Percentiles rank a stretch among this genome's conserved stretches.
Conservation (phyloP, 2,113 vertebrate species). For the Grammomys dolichurus region DNA sequence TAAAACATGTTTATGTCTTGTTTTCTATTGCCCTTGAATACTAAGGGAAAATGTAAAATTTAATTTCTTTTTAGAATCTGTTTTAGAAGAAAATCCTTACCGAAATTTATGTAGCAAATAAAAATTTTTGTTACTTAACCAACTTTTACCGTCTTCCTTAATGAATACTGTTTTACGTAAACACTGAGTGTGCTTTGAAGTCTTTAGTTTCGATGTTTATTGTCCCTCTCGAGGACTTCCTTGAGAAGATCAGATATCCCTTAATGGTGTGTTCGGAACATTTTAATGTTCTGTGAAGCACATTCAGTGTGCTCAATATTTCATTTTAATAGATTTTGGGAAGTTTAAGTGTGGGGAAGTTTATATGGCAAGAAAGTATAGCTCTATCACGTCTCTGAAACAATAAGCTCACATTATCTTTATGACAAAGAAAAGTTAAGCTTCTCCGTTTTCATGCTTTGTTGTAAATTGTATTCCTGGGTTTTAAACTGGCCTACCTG, state of each 20-base stretch:
- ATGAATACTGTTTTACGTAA: background rate
- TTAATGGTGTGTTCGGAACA: background rate
- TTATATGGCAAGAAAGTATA: background rate
- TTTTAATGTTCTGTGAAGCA: slow-evolving; percentile 15
- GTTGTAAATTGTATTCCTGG: background rate
- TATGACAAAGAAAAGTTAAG: background rate
- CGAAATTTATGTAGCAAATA: slow-evolving; percentile 15
- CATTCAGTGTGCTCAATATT: background rate
- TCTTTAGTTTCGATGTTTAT: background rate
- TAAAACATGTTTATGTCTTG: background rate
- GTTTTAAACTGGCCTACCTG: background rate
- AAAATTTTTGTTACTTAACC: slow-evolving; percentile 2
- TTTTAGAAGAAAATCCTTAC: slow-evolving; percentile 21
- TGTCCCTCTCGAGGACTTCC: background rate
- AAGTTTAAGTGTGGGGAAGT: background rate
- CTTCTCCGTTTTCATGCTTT: background rate
- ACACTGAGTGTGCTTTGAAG: background rate
- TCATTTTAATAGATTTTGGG: background rate
- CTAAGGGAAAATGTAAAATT: background rate
- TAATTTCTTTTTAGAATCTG: slow-evolving; percentile 24
- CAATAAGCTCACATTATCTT: background rate
- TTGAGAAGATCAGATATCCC: slow-evolving; percentile 9
- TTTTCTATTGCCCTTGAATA: slow-evolving; percentile 1
- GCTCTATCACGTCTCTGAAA: background rate
- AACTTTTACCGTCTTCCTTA: background rate